Percentiles rank a stretch among this genome's conserved stretches.
phyloP scores from a whole-genome alignment of 2,888 invertebrate genomes.

The Netelia fuscicornis region DNA sequence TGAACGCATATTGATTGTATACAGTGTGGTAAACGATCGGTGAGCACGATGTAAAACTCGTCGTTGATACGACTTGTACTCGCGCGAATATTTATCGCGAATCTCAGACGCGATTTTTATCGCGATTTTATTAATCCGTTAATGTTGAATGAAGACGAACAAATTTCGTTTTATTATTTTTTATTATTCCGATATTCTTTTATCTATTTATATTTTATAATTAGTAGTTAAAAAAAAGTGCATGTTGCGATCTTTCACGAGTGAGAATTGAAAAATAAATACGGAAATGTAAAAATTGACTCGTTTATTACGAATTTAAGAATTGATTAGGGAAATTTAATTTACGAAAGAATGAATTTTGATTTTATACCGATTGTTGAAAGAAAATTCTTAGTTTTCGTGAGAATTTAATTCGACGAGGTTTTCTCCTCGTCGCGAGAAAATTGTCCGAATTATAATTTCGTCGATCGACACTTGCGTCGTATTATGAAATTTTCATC shows the following conservation, averaged over 20 bases:
- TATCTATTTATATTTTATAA: neutral
- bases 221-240: neutral
- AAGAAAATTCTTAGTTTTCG: neutral
- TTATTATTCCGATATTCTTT: neutral
- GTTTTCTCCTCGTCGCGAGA: neutral
- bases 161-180: neutral
- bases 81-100: neutral
- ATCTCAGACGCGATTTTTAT: neutral
- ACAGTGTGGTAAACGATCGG: conserved; percentile 18
- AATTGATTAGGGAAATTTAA: neutral
- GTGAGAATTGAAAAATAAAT: neutral
- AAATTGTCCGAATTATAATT: conserved; percentile 2
- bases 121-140: conserved; percentile 20
- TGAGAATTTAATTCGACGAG: neutral
- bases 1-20: conserved; percentile 4
- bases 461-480: neutral
- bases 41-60: conserved; percentile 6
- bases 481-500: conserved; percentile 27
- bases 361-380: neutral
- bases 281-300: neutral
- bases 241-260: neutral
- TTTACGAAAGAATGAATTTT: neutral
- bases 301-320: neutral
- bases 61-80: neutral
- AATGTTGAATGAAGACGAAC: neutral